Evolutionary conservation across 2,113 vertebrate genomes (phyloP).

Genomic region (Romanogobio albipinnatus): DNA sequence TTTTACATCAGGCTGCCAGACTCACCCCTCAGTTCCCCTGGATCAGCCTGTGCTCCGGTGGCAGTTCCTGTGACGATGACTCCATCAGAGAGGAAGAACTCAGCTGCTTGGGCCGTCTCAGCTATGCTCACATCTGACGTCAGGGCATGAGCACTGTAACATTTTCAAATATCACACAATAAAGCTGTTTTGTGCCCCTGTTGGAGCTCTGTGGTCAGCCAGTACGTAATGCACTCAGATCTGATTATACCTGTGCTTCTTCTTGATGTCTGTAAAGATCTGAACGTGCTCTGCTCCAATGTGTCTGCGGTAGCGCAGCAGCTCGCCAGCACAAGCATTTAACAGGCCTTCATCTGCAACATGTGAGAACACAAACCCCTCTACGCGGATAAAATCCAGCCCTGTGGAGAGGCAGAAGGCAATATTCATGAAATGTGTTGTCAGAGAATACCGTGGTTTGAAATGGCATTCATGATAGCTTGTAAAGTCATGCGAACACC

Average conservation of each 20-base stretch:
- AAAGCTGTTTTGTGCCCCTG: background rate
- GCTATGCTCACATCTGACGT: conserved; percentile 80
- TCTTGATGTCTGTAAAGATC: conserved; percentile 90
- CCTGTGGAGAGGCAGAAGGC: conserved; percentile 62
- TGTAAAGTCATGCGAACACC: conserved; percentile 65
- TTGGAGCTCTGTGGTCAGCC: background rate
- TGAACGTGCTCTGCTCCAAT: conserved; percentile 83
- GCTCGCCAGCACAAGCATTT: conserved; percentile 79
- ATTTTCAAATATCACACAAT: background rate
- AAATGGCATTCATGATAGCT: background rate
- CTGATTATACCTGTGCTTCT: conserved; percentile 85
- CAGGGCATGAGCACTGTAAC: conserved; percentile 81
- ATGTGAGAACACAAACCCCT: conserved; percentile 83
- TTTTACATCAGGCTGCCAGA: background rate
- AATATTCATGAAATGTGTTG: background rate
- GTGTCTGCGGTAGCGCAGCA: conserved; percentile 82
- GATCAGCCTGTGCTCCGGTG: conserved; percentile 77
- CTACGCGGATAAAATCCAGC: conserved; percentile 81
- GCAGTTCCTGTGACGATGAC: conserved; percentile 82
- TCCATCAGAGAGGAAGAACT: conserved; percentile 87
- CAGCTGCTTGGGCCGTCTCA: conserved; percentile 79
- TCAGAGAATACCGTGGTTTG: background rate
- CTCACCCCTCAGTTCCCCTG: conserved; percentile 78
- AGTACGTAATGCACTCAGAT: background rate
- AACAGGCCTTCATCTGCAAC: conserved; percentile 84